phyloP scores from a whole-genome alignment of 2,888 invertebrate genomes.

The Acronicta psi region DNA sequence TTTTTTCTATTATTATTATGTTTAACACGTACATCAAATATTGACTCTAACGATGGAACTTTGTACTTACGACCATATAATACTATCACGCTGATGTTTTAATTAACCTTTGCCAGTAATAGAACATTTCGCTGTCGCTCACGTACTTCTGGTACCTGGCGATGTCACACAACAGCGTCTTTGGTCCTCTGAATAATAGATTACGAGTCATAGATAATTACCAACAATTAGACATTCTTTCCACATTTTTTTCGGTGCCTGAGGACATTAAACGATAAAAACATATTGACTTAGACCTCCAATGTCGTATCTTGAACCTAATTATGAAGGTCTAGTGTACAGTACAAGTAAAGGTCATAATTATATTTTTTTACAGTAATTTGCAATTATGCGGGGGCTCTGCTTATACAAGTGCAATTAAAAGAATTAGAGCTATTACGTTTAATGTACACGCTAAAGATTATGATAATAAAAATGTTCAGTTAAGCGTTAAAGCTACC shows the following conservation, averaged over 20 bases:
- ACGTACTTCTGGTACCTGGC: slow-evolving; percentile 32
- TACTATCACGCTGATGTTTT: slow-evolving; percentile 27
- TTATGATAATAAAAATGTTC: slow-evolving; percentile 68
- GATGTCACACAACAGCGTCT: slow-evolving; percentile 26
- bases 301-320: slow-evolving; percentile 53
- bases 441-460: slow-evolving; percentile 67
- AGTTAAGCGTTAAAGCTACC: slow-evolving; percentile 55
- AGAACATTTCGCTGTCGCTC: slow-evolving; percentile 40
- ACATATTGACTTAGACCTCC: slow-evolving; percentile 48
- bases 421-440: slow-evolving; percentile 76
- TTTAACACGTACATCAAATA: slow-evolving; percentile 18
- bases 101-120: slow-evolving; percentile 42
- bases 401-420: slow-evolving; percentile 71
- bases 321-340: slow-evolving; percentile 72
- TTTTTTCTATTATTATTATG: neutral
- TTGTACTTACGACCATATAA: no score
- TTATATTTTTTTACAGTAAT: slow-evolving; percentile 72
- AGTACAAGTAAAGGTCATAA: slow-evolving; percentile 75
- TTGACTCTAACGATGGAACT: slow-evolving; percentile 26
- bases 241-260: slow-evolving; percentile 31
- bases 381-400: slow-evolving; percentile 74
- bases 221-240: slow-evolving; percentile 49
- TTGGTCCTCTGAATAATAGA: slow-evolving; percentile 52
- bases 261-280: slow-evolving; percentile 23
- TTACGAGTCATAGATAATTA: slow-evolving; percentile 53